Conservation (phyloP, 2,888 invertebrate genomes). For the Parnassius mnemosyne region DNA sequence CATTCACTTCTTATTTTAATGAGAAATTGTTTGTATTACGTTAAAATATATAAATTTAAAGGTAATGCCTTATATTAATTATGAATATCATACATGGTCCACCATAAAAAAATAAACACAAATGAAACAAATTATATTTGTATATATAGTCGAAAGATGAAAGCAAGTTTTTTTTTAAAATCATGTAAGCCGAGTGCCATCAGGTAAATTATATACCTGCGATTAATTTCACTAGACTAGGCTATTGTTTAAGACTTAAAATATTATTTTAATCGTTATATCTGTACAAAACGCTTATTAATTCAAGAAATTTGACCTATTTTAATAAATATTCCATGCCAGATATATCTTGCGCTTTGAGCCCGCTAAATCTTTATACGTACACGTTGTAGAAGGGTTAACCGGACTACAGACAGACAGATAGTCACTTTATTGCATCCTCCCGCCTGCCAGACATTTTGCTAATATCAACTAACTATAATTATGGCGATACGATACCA, state of each 20-base stretch:
- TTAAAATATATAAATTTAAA: no score
- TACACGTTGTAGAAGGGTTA: conserved; percentile 73
- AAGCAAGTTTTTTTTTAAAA: conserved; percentile 8
- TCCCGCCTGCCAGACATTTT: conserved; percentile 70
- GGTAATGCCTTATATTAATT: no score
- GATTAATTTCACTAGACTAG: conserved; percentile 62
- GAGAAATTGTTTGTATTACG: no score
- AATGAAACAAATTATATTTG: background rate
- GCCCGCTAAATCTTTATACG: conserved; percentile 64
- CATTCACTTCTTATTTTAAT: no score
- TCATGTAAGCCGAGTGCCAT: conserved; percentile 49
- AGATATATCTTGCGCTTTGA: conserved; percentile 52
- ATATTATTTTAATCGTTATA: conserved; percentile 55
- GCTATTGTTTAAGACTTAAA: conserved; percentile 60
- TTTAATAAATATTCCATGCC: conserved; percentile 39
- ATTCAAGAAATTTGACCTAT: conserved; percentile 73
- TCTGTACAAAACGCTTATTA: conserved; percentile 77
- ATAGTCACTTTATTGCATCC: conserved; percentile 61
- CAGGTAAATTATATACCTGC: conserved; percentile 44
- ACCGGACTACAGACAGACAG: conserved; percentile 49
- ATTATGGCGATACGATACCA: conserved; percentile 66
- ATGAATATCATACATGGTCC: no score
- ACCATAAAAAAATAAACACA: background rate
- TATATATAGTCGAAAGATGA: conserved; percentile 7
- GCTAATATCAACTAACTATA: conserved; percentile 71